Base-by-base conservation (phyloP, 2,888 invertebrate species). In the Erebia aethiops region DNA sequence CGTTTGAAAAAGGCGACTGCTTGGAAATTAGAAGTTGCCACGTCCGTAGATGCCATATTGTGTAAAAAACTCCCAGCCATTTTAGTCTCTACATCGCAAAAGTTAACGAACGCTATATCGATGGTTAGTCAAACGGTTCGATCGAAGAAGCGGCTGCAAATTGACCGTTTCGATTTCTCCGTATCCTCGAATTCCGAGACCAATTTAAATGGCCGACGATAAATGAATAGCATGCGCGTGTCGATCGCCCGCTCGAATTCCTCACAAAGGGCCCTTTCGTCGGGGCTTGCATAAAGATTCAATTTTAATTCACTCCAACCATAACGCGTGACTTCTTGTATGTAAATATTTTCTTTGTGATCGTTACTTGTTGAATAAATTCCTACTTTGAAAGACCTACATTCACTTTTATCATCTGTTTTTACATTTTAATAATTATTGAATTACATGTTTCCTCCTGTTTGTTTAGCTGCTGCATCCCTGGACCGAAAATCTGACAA, bases 171-270 rank as follows among this genome's bases (percentile, higher is more conserved):
- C 74, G 73, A 76, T 76, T 79, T 80, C 78, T 79, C 54, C 46
- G 67, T 78, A 77, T 77, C 75, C 69, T 75, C 74, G 72, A 75
- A 77, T 84, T 77, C 76, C 76, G 76, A 78, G 75, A 76, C 77
- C 78, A 77, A 80, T 84, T 79, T 82, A 82, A 85, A 84, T 80
- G 79, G 79, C 77, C 75, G 75, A 75, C 79, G 81, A 82, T 81
- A 79, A 79, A 81, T 79, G 80, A 79, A 74, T 76, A 80, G 76
- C 77, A 76, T 82, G 84, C 83, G 85, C 82, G 80, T 81, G 82
- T 81, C 81, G 81, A 77, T 77, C 81, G 81, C 79, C 82, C 84
- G 83, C 78, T 83, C 83, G 80, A 87, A 90, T 89, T 88, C 86
- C 85, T 84, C 78, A 84, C 86, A 86, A 87, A 85, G 82, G 81